Base-by-base conservation (phyloP, 2,113 vertebrate species). In the Scopus umbretta region DNA sequence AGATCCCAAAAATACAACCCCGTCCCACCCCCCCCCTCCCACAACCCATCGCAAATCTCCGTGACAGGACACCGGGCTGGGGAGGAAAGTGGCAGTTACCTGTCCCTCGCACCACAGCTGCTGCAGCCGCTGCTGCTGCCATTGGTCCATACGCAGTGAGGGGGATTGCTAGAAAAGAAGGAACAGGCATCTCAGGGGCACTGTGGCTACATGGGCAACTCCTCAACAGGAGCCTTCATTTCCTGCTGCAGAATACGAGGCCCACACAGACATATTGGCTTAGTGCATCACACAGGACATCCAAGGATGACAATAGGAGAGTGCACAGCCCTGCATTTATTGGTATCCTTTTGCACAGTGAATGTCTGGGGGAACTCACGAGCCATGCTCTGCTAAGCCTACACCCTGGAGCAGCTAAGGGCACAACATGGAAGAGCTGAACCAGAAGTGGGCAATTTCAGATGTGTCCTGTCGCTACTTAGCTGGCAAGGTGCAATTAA, bases 101-200 rank as follows among this genome's bases (percentile, higher is more conserved):
- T 98, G 98, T 98, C 96, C 98, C 99, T 98, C 99, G 98, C 96
- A 99, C 99, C 91, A 99, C 99, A 20, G 99, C 99, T 0, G 99
- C 99, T 0, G 99, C 99, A 0, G 99, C 99, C 0, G 99, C 99
- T 0, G 99, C 99, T 0, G 99, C 99, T 0, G 99, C 99, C 99
- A 99, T 99, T 34, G 99, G 99, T 98, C 99, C 99, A 4, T 99
- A 99, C 4, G 99, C 99, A 40, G 99, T 99, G 96, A 99, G 99
- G 94, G 99, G 99, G 94, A 99, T 99, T 84, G 99, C 99, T 99
- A 91, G 23, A 98, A 98, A 79, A 95, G 58, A 98, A 94, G 76
- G 74, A 53, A 50, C 4, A 18, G 59, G 49, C 25, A 53, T 10
- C 68, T 97, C 65, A 96, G 90, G 22, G 73, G 36, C 67, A 11